Evolutionary conservation across 2,113 vertebrate species (phyloP), one percentile per base, ranked within the genome.

Genomic region (Potamarius usumacintae): DNA sequence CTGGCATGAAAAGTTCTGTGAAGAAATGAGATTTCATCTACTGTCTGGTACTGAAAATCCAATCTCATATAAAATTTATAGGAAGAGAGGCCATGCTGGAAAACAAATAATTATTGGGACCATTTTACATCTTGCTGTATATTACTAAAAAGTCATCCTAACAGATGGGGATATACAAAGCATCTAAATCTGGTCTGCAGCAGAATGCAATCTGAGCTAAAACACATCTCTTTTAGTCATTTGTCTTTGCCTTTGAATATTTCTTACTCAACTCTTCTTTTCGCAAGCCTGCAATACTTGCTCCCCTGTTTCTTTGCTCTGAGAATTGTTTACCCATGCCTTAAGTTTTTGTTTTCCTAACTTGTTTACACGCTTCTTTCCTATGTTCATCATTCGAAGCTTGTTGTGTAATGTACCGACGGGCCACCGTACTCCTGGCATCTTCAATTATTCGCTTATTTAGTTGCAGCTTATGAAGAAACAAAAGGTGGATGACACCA

Each of bases 401-500:
- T 82, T 79, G 14, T 65, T 88, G n/a, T 88, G 63, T 72, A 58
- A 78, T 77, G 85, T 42, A 71, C 86, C 34, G 80, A 48, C 34
- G 20, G 81, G 85, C 87, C 85, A 85, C 83, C 86, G 57, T 78
- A 89, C 87, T 89, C 65, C 88, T 81, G 72, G 85, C 78, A 72
- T 86, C 83, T 86, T 90, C 79, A 89, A 90, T 86, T 89, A 89
- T 83, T 90, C 83, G 84, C 86, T 93, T 91, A 91, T 91, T 92
- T 90, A 89, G 89, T 92, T 89, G 88, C 84, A 91, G 92, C 89
- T 89, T 91, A 89, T 90, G 90, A 85, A 91, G 67, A 88, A 89
- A 92, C 62, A 87, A 92, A 91, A 91, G 90, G 76, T 69, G 91
- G 90, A 94, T 90, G 93, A 93, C 91, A 92, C 92, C 90, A 34